phyloP scores from a whole-genome alignment of 1,140 invertebrate species.

The Helicoverpa zea region DNA sequence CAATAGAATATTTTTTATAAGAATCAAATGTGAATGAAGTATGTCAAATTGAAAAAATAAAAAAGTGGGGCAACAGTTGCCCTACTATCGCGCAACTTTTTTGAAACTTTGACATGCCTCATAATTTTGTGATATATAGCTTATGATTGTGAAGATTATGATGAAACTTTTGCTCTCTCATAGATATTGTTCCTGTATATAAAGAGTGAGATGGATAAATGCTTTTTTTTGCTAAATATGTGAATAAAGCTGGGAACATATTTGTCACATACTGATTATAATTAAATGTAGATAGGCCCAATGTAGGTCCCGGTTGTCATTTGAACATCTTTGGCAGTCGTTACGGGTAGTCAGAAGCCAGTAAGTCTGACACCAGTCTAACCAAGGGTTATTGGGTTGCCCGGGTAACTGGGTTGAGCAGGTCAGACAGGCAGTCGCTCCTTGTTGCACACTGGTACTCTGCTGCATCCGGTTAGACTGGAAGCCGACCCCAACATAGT shows the following conservation, averaged over 20 bases:
- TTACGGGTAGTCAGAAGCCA: too few species aligned
- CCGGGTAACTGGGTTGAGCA: too few species aligned
- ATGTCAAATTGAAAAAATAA: neutral
- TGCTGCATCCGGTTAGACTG: too few species aligned
- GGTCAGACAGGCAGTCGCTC: too few species aligned
- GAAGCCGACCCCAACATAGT: too few species aligned
- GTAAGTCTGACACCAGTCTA: too few species aligned
- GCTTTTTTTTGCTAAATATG: constrained; percentile 5
- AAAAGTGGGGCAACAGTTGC: constrained; percentile 11
- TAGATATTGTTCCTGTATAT: constrained; percentile 31
- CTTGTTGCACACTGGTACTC: too few species aligned
- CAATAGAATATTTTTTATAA: neutral
- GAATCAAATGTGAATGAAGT: constrained; percentile 10
- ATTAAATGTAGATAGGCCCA: too few species aligned
- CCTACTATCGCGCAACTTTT: neutral
- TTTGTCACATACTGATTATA: neutral
- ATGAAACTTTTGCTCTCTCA: constrained; percentile 41
- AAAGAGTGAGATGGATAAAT: constrained; percentile 4
- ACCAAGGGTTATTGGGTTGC: too few species aligned
- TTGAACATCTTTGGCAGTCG: too few species aligned
- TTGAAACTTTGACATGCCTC: constrained; percentile 38
- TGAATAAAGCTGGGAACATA: constrained; percentile 4
- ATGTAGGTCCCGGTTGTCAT: too few species aligned
- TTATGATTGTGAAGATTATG: constrained; percentile 33
- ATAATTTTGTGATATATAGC: constrained; percentile 52